Conservation (phyloP, 2,113 vertebrate genomes). For the Malurus melanocephalus region DNA sequence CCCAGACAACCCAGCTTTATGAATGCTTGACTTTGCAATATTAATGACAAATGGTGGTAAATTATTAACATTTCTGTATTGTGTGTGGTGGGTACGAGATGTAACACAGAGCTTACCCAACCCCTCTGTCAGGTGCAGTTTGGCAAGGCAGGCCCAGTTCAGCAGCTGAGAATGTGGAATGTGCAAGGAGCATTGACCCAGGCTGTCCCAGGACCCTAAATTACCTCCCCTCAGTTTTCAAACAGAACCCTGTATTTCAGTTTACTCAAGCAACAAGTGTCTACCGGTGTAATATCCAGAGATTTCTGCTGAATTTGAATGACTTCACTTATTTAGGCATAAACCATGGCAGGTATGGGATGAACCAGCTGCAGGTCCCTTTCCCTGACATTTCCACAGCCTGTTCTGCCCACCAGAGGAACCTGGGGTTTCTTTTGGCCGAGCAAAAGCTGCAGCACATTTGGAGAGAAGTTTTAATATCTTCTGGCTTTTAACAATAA, state of each 20-base stretch:
- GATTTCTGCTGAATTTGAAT: neutral
- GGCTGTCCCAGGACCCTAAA: neutral
- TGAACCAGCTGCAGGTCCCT: neutral
- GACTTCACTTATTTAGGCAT: neutral
- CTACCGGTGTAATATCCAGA: neutral
- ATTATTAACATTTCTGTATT: constrained; percentile 30
- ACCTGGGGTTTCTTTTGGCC: neutral
- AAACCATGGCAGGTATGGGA: neutral
- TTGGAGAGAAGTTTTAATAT: neutral
- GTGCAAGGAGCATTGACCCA: neutral
- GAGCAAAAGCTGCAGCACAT: neutral
- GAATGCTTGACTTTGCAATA: constrained; percentile 9
- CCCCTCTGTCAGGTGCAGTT: neutral
- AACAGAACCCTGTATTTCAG: neutral
- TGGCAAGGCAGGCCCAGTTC: neutral
- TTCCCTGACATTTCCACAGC: neutral
- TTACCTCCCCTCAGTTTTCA: neutral
- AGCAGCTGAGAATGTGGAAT: neutral
- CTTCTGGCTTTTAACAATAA: neutral
- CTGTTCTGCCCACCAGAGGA: neutral
- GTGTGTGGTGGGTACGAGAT: neutral
- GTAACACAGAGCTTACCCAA: neutral
- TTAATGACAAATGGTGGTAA: constrained; percentile 35
- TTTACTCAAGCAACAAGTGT: neutral
- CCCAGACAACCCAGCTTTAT: constrained; percentile 15